phyloP scores from a whole-genome alignment of 2,113 vertebrate species.

The Sminthopsis crassicaudata region DNA sequence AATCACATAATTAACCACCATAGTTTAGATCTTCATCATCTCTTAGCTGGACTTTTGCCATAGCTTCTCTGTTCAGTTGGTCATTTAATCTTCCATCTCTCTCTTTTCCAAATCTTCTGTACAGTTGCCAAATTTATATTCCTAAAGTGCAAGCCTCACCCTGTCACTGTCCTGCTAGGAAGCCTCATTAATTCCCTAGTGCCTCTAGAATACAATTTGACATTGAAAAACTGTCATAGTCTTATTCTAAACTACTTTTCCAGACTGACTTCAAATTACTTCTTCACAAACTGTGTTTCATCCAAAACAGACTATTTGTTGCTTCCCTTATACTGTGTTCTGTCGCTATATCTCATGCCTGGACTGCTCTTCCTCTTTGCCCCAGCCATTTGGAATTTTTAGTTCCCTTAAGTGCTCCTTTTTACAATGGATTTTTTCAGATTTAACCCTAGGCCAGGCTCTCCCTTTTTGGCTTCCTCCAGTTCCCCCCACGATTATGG shows the following conservation, averaged over 20 bases:
- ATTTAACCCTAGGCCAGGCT: background rate
- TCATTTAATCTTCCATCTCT: background rate
- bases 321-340: background rate
- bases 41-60: background rate
- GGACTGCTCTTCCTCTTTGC: background rate
- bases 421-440: background rate
- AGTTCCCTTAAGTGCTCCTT: background rate
- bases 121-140: background rate
- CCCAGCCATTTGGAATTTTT: background rate
- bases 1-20: background rate
- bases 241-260: background rate
- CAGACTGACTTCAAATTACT: background rate
- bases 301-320: background rate
- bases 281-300: background rate
- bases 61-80: background rate
- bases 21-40: background rate
- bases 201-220: background rate
- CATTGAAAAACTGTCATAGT: background rate
- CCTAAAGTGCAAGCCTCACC: background rate
- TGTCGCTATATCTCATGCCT: background rate
- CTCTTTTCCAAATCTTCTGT: background rate
- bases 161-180: background rate
- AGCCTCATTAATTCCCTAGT: background rate
- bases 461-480: background rate
- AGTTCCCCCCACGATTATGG: background rate